phyloP scores from a whole-genome alignment of 2,797 vertebrate genomes.

The Bradypus variegatus region DNA sequence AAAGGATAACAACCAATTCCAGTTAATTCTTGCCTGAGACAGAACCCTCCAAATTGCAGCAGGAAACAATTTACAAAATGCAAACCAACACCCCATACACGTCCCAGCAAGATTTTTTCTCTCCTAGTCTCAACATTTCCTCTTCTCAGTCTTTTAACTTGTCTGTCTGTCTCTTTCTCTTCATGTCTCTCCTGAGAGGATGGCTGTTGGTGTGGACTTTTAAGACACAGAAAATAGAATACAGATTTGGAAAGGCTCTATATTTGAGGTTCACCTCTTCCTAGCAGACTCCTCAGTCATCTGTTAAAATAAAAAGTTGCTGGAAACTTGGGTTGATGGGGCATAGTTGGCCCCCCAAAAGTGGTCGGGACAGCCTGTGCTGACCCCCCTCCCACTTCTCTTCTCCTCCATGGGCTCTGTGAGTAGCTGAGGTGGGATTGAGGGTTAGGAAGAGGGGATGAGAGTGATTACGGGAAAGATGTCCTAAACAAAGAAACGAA shows the following conservation, averaged over 20 bases:
- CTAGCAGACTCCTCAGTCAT: not conserved
- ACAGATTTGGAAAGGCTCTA: not conserved
- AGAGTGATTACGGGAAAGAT: not conserved
- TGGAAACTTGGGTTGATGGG: not conserved
- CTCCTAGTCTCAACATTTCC: conserved; percentile 6
- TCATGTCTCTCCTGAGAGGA: not conserved
- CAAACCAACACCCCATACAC: not conserved
- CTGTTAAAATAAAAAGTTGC: conserved; percentile 46
- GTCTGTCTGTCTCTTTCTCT: not conserved
- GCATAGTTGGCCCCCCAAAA: not conserved
- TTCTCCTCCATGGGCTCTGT: not conserved
- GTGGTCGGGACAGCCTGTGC: not conserved
- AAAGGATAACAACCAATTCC: not conserved
- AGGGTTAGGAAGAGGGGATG: not conserved
- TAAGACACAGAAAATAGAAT: not conserved
- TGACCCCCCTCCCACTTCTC: not conserved
- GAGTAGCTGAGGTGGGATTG: not conserved
- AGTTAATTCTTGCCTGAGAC: conserved; percentile 28
- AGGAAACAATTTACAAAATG: conserved; percentile 11
- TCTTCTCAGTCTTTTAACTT: not conserved
- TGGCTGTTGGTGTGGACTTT: not conserved
- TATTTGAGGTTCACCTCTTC: not conserved
- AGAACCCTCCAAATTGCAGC: not conserved
- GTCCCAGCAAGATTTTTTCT: not conserved
- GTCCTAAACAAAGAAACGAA: conserved; percentile 61